phyloP scores from a whole-genome alignment of 2,113 vertebrate species.

The Peromyscus leucopus region DNA sequence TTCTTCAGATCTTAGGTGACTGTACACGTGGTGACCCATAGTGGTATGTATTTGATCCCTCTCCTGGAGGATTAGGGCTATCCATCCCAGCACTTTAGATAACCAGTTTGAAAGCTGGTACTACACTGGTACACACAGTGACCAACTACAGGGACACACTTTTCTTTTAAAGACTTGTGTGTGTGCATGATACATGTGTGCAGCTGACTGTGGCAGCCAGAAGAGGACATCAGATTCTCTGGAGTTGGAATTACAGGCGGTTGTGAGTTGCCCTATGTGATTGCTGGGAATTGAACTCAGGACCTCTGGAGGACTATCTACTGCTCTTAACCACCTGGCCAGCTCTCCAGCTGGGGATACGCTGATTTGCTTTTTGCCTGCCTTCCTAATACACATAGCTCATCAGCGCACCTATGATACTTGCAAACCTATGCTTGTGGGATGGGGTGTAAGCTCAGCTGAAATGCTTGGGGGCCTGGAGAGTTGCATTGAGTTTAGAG shows the following conservation, averaged over 20 bases:
- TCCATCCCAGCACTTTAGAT: background rate
- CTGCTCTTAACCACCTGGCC: background rate
- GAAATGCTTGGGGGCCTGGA: background rate
- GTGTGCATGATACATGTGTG: background rate
- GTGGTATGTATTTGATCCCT: background rate
- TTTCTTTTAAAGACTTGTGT: background rate
- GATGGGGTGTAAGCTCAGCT: background rate
- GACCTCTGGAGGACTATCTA: background rate
- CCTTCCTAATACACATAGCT: background rate
- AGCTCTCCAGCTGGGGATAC: background rate
- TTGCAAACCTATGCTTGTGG: no score
- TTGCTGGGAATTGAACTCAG: background rate
- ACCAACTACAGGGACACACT: background rate
- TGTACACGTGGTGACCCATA: accelerated
- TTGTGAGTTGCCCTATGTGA: background rate
- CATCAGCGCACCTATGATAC: no score
- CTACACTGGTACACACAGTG: no score
- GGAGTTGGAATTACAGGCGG: background rate
- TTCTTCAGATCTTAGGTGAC: background rate
- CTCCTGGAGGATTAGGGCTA: background rate
- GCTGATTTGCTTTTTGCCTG: no score
- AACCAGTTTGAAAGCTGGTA: background rate
- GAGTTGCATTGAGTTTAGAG: background rate
- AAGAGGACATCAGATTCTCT: background rate
- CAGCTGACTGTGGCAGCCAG: no score